phyloP scores from a whole-genome alignment of 2,113 vertebrate genomes.

The Maccullochella peelii region DNA sequence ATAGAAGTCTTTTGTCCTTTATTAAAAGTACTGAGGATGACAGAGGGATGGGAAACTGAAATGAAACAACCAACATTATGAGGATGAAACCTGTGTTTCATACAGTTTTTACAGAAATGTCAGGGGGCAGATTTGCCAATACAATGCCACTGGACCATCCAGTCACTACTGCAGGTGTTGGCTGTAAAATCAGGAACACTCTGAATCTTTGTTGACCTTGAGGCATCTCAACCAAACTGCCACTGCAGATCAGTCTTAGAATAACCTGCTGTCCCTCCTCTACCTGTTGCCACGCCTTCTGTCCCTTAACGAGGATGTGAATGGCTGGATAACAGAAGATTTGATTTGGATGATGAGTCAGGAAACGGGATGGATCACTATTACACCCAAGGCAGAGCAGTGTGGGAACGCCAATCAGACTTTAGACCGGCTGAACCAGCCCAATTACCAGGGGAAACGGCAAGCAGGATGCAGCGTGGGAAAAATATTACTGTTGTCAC shows the following conservation, averaged over 20 bases:
- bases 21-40: neutral
- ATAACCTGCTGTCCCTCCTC: constrained; percentile 37
- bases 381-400: constrained; percentile 27
- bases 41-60: neutral
- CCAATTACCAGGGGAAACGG: constrained; percentile 27
- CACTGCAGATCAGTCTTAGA: constrained; percentile 16
- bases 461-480: constrained; percentile 45
- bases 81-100: neutral
- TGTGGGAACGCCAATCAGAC: constrained; percentile 44
- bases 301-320: constrained; percentile 9
- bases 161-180: neutral
- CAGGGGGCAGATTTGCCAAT: neutral
- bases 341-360: constrained; percentile 63
- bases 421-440: constrained; percentile 71
- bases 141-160: neutral
- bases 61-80: neutral
- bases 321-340: constrained; percentile 28
- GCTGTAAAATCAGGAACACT: neutral
- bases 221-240: constrained; percentile 8
- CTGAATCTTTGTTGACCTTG: neutral
- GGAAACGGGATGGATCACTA: constrained; percentile 57
- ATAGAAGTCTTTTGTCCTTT: neutral
- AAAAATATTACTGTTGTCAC: constrained; percentile 18
- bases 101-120: neutral
- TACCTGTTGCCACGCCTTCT: constrained; percentile 37